Evolutionary conservation across 2,113 vertebrate genomes (phyloP).

Genomic region (Corythaeola cristata): DNA sequence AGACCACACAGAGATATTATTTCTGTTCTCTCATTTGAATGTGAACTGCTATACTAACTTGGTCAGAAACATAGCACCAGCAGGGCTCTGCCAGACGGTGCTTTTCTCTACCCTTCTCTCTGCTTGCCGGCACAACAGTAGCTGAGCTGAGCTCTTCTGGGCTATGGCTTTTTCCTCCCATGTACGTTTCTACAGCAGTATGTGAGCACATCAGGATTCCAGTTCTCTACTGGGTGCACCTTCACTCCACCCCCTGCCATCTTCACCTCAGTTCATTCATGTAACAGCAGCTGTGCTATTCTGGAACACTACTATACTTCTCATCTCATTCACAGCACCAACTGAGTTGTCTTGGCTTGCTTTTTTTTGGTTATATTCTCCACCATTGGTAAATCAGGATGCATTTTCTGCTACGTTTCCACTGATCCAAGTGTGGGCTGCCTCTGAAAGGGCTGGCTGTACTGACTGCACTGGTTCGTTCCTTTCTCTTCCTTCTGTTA

Average conservation of each 20-base stretch:
- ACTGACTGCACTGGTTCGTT: not conserved
- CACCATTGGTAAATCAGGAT: not conserved
- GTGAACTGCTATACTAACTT: not conserved
- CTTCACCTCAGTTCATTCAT: not conserved
- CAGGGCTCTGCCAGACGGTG: not conserved
- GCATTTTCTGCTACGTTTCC: not conserved
- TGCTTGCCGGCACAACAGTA: not conserved
- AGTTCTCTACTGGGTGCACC: not conserved
- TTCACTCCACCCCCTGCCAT: not conserved
- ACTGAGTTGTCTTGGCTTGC: not conserved
- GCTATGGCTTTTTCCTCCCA: not conserved
- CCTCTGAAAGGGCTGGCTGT: not conserved
- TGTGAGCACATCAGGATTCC: not conserved
- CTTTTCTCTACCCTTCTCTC: constrained; percentile 12
- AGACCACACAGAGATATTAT: not conserved
- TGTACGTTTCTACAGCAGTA: not conserved
- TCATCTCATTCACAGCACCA: not conserved
- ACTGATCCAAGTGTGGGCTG: not conserved
- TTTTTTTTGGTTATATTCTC: not conserved
- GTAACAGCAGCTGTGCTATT: not conserved
- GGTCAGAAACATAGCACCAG: not conserved
- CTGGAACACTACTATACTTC: not conserved
- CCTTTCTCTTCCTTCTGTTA: not conserved
- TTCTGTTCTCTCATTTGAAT: not conserved
- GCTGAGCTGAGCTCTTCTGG: constrained; percentile 6